Conservation (phyloP, 1,140 invertebrate species). For the Pentalonia nigronervosa region DNA sequence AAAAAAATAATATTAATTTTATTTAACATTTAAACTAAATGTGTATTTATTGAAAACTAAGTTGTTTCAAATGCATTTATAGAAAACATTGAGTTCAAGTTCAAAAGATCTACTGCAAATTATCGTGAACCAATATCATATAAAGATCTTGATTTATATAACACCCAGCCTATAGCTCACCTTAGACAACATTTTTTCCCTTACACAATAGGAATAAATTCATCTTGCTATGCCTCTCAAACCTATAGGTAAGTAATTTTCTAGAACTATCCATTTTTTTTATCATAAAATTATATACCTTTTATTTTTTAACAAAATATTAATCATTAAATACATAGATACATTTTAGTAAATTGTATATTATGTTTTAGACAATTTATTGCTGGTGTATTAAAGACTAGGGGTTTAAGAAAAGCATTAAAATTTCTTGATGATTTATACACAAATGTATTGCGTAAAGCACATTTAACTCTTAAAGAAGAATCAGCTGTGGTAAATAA, state of each 20-base stretch:
- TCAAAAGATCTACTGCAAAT: constrained; percentile 35
- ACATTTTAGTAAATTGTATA: neutral
- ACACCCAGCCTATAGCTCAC: constrained; percentile 59
- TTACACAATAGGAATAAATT: constrained; percentile 21
- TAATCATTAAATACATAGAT: neutral
- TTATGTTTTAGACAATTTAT: constrained; percentile 75
- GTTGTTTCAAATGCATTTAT: neutral
- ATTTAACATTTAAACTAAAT: neutral
- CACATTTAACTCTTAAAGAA: constrained; percentile 74
- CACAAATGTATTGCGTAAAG: constrained; percentile 72
- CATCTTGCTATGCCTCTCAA: constrained; percentile 45
- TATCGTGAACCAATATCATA: constrained; percentile 53
- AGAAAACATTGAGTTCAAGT: constrained; percentile 44
- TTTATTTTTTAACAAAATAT: neutral
- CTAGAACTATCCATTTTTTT: neutral
- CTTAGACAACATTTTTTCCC: constrained; percentile 59
- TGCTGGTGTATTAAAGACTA: constrained; percentile 84
- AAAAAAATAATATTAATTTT: neutral
- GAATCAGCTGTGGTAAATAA: constrained; percentile 63
- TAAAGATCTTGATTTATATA: constrained; percentile 59
- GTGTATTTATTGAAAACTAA: neutral
- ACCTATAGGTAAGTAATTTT: constrained; percentile 47
- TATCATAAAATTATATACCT: neutral
- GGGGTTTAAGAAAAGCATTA: constrained; percentile 80
- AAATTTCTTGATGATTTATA: constrained; percentile 78